Evolutionary conservation across 2,113 vertebrate species (phyloP), one percentile per base, ranked within the genome.

Genomic region (Gobius niger): DNA sequence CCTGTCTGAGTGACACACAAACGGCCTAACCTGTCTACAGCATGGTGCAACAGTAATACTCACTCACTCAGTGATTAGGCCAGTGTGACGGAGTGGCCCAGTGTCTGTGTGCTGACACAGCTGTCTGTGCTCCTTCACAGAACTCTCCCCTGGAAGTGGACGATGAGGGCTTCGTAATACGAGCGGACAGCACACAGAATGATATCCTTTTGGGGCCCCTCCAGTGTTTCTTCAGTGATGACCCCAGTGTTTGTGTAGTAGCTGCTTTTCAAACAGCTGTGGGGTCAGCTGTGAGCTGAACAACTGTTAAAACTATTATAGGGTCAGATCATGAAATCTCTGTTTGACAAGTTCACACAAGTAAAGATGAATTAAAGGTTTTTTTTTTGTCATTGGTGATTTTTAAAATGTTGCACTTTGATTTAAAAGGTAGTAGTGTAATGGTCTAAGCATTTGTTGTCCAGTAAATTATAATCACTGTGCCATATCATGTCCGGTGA

Each of bases 131-230:
- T 84, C 51, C 47, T 84, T 68, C 52, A 9, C 56, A 98, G 95
- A 93, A 92, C 63, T 93, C 93, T 44, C 94, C 95, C 16, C 83
- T 91, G 0, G 96, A 97, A 74, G 95, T 98, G 65, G 97, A 99
- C 0, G 97, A 98, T 4, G 97, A 99, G 50, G 97, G 97, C 1
- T 98, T 97, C 81, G 95, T 95, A 0, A 94, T 98, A 78, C 94
- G 96, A 61, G 93, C 95, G 0, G 95, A 98, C 16, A 51, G 75
- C 40, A 69, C 85, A 13, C 92, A 81, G 67, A 96, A 92, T 72
- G 89, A 95, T 98, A 99, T 98, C 97, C 96, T 96, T 92, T 75
- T 63, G 14, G 5, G 12, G 49, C 7, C 1, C 19, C 5, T 1
- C 15, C 40, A 1, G 12, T 9, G 57, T 42, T 42, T n/a, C n/a